Evolutionary conservation across 2,888 invertebrate genomes (phyloP), one percentile per base, ranked within the genome.

Genomic region (Macaria notata): DNA sequence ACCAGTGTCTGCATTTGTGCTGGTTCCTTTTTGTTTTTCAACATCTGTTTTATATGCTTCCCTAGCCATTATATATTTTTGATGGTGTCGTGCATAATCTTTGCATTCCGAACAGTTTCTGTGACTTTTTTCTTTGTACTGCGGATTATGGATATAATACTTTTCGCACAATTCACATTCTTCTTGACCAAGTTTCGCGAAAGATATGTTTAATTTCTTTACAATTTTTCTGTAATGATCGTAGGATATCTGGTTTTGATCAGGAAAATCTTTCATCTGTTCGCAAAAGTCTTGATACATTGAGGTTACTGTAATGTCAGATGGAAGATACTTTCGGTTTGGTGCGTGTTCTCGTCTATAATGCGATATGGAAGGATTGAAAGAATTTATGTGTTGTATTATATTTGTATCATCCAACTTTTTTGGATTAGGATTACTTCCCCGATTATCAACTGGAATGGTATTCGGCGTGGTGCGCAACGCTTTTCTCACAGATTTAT

Each of bases 151-250:
- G 6, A 33, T 4, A 33, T 4, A 33, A 33, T 33, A 33, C 6
- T 33, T 33, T 33, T 33, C 33, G 6, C 43, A 43, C 3, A 43
- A 4, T 19, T 43, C 43, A 43, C 43, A 43, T 19, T 43, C 43
- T 19, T 43, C 43, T 3, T 43, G 43, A 4, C 43, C 43, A 43
- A 43, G 43, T 43, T 43, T 43, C 7, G 43, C 7, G 19, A 43
- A 43, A n/a, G 43, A 43, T 43, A 43, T 43, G 19, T 43, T 43
- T 19, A 43, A 43, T 9, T 43, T 43, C 43, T 43, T 43, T 19
- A 43, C 43, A 43, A 19, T 19, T 19, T 43, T 43, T 19, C 43
- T 43, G 19, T 43, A 43, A 19, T 43, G 3, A 4, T 43, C 43
- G 7, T 43, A 43, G 4, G 9, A 19, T 19, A 43, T 19, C 43